A percentile compares a stretch with the other conserved stretches of the same genome.
These are phyloP conservation scores for Chironomus striatipennis DNA, from an alignment of 1,140 invertebrate species.

Conservation along the genomic window DNA sequence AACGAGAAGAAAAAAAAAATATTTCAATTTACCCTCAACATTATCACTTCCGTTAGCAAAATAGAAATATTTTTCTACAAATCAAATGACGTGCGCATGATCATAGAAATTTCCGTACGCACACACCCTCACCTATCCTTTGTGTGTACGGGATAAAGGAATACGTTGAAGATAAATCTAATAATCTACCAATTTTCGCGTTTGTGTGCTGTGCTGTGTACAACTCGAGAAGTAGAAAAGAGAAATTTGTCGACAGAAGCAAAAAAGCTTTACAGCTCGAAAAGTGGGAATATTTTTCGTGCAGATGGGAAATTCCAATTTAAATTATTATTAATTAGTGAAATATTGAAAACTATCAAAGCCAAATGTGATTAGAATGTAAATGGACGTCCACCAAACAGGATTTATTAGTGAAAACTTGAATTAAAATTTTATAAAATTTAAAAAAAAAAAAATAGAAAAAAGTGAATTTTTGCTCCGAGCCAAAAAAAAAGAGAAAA, in stretches of 20 bases:
- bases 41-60: background rate
- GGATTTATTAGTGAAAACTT: background rate
- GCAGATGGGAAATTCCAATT: background rate
- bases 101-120: background rate
- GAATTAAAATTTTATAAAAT: background rate
- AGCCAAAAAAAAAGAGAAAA: conserved; percentile 8
- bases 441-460: background rate
- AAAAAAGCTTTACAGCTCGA: conserved; percentile 1
- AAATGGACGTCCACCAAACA: background rate
- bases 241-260: background rate
- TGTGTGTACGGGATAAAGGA: background rate
- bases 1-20: background rate
- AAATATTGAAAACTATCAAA: background rate
- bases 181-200: conserved; percentile 23
- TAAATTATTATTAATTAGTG: background rate
- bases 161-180: conserved; percentile 15
- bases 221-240: background rate
- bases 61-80: background rate
- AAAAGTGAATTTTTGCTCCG: background rate
- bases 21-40: background rate
- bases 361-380: conserved; percentile 12
- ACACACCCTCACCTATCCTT: background rate
- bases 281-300: background rate
- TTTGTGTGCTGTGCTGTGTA: conserved; percentile 19
- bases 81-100: background rate